Base-by-base conservation (phyloP, 1,140 invertebrate species). In the Drosophila ironensis region DNA sequence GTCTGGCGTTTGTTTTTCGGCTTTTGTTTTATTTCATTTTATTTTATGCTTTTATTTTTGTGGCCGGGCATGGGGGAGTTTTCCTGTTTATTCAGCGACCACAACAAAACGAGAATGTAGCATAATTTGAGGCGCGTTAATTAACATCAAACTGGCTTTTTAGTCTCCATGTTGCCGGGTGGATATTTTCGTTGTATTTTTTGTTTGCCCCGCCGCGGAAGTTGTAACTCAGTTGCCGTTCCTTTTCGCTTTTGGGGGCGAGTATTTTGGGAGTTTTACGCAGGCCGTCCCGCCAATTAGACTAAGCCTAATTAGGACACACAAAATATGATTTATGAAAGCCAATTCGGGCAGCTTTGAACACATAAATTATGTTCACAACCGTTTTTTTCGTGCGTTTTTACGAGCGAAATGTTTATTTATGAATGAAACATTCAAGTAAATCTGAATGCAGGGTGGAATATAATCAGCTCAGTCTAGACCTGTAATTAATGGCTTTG, bases 81-180 rank as follows among this genome's bases (percentile, higher is more conserved):
- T 70, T 71, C 56, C 54, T 52, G 54, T 63, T 60, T 71, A 30
- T 63, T 71, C 28, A 38, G 28, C 16, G 17, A 19, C n/a, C 12
- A 47, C 30, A 33, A 33, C 30, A 33, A 33, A 33, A 33, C 30
- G 63, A 63, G 42, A 63, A 12, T 53, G 51, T 67, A 63, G 78
- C 74, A 78, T 86, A 86, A 51, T 86, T 71, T 50, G 44, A 66
- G 70, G 80, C 73, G 80, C 46, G 45, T 75, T 68, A 69, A 63
- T 78, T 42, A 72, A 68, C 53, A 76, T 42, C 22, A 44, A 63
- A 45, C 38, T 41, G 38, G 28, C 20, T 22, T 22, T 22, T 3
- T 2, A 22, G 5, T n/a, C n/a, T n/a, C 27, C 11, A 37, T 37
- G 14, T 14, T n/a, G n/a, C n/a, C n/a, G n/a, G n/a, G n/a, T n/a